phyloP scores from a whole-genome alignment of 2,888 invertebrate species.

The Cryptocheilus praepositus region DNA sequence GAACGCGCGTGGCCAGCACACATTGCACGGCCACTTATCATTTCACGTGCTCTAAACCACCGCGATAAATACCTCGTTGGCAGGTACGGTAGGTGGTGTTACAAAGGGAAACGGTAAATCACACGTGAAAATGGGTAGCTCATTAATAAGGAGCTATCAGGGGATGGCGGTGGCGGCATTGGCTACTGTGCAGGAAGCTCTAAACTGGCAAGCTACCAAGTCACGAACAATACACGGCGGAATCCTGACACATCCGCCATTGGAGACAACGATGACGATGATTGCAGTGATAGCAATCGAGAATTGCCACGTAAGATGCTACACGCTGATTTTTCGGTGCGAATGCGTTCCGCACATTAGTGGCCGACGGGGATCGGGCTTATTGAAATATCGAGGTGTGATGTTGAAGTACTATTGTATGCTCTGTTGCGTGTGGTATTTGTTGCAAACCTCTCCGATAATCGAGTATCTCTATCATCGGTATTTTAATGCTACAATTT shows the following conservation, averaged over 20 bases:
- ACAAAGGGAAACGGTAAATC: conserved; percentile 53
- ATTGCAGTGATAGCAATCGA: neutral
- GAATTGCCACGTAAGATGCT: too few relatives aligned
- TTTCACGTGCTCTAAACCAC: neutral
- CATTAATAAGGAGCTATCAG: conserved; percentile 50
- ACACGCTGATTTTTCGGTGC: too few relatives aligned
- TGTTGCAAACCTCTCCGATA: conserved; percentile 11
- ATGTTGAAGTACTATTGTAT: too few relatives aligned
- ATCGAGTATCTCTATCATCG: too few relatives aligned
- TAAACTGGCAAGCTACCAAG: conserved; percentile 56
- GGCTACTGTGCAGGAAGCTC: conserved; percentile 28
- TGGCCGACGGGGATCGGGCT: too few relatives aligned
- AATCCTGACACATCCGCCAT: conserved; percentile 48
- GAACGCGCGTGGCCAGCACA: too few relatives aligned
- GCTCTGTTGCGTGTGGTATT: neutral
- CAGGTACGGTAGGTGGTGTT: conserved; percentile 18
- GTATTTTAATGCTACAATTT: too few relatives aligned
- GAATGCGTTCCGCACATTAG: neutral
- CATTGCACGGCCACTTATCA: neutral
- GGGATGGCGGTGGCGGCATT: conserved; percentile 22
- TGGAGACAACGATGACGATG: conserved; percentile 21
- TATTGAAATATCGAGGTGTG: too few relatives aligned
- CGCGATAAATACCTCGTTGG: conserved; percentile 9
- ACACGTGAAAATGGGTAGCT: conserved; percentile 45
- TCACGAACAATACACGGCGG: conserved; percentile 56